phyloP scores from a whole-genome alignment of 2,888 invertebrate genomes.

The Drosophila setosimentum region DNA sequence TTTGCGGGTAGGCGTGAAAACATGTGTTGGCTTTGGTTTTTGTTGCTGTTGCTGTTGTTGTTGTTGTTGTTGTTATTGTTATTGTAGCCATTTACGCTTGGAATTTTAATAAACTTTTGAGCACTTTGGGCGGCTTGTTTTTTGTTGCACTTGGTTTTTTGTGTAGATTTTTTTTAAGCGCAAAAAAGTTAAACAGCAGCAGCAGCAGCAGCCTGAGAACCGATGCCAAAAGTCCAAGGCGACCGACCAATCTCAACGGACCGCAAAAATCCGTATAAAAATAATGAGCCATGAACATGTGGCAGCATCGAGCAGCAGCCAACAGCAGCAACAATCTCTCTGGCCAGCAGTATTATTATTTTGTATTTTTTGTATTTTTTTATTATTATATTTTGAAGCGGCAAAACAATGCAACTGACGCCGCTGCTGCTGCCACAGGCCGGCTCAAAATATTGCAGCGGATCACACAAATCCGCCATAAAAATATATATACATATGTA shows the following conservation, averaged over 20 bases:
- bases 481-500: slow-evolving; percentile 56
- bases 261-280: slow-evolving; percentile 80
- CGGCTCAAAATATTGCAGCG: slow-evolving; percentile 78
- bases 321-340: slow-evolving; percentile 29
- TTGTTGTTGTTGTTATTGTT: slow-evolving; percentile 24
- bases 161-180: slow-evolving; percentile 9
- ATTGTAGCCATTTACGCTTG: slow-evolving; percentile 52
- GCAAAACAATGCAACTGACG: slow-evolving; percentile 72
- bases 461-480: slow-evolving; percentile 84
- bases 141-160: slow-evolving; percentile 38
- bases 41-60: slow-evolving; percentile 27
- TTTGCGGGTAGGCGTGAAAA: slow-evolving; percentile 77
- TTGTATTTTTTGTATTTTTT: slow-evolving; percentile 58
- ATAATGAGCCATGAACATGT: slow-evolving; percentile 82
- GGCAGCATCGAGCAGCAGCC: slow-evolving; percentile 56
- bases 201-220: slow-evolving; percentile 63
- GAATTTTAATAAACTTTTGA: slow-evolving; percentile 77
- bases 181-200: slow-evolving; percentile 45
- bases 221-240: slow-evolving; percentile 59
- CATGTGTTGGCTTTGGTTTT: slow-evolving; percentile 67
- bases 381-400: slow-evolving; percentile 58
- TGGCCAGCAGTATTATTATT: slow-evolving; percentile 59
- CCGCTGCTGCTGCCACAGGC: slow-evolving; percentile 31
- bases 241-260: slow-evolving; percentile 69
- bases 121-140: slow-evolving; percentile 42